Percentiles rank a stretch among this genome's conserved stretches.
Conservation (phyloP, 2,888 invertebrate species). For the Lycophotia porphyrea region DNA sequence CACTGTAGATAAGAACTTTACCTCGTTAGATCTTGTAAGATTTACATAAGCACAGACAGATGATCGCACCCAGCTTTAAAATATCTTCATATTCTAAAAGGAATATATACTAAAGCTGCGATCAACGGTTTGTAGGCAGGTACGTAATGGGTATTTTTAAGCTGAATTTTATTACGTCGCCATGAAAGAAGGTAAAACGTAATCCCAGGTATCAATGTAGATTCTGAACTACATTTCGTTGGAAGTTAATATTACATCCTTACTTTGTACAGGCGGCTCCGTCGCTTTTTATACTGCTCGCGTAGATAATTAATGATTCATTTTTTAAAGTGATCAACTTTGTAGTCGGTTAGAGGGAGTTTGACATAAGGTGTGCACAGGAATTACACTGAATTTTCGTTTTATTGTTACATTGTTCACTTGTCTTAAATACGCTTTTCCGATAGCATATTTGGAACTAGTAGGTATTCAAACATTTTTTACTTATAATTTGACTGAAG, state of each 20-base stretch:
- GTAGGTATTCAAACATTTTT: not conserved
- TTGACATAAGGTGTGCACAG: slow-evolving; percentile 5
- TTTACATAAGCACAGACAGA: slow-evolving; percentile 52
- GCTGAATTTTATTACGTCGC: slow-evolving; percentile 90
- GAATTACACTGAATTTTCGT: not conserved
- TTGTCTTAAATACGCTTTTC: not conserved
- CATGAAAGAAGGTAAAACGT: slow-evolving; percentile 88
- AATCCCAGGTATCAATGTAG: slow-evolving; percentile 86
- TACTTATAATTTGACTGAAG: not conserved
- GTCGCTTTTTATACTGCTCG: slow-evolving; percentile 51
- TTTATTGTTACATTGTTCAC: slow-evolving; percentile 8
- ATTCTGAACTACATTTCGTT: slow-evolving; percentile 78
- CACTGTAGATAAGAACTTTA: slow-evolving; percentile 45
- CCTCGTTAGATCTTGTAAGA: slow-evolving; percentile 51
- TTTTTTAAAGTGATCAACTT: slow-evolving; percentile 45
- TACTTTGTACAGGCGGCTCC: slow-evolving; percentile 57
- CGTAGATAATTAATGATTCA: slow-evolving; percentile 46
- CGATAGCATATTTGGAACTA: not conserved
- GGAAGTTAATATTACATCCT: slow-evolving; percentile 71
- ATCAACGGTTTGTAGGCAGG: slow-evolving; percentile 68
- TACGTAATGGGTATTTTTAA: slow-evolving; percentile 83
- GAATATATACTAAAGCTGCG: slow-evolving; percentile 73
- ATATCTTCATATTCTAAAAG: slow-evolving; percentile 71
- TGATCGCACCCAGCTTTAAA: slow-evolving; percentile 68
- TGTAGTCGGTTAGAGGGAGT: slow-evolving; percentile 15